phyloP scores from a whole-genome alignment of 2,113 vertebrate species.

The Caracal caracal region DNA sequence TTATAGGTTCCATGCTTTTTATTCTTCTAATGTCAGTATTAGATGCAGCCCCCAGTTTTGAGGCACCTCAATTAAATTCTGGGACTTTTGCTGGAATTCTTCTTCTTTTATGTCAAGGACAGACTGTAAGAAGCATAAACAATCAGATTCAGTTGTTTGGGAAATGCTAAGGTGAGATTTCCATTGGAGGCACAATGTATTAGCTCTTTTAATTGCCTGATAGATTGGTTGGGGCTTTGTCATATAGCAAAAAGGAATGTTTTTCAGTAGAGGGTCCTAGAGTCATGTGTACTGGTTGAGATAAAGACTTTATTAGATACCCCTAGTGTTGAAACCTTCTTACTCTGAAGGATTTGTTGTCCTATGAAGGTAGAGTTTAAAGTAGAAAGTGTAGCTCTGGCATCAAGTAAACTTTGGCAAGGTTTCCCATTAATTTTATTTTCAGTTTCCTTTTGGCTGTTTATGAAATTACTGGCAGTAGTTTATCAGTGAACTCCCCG shows the following conservation, averaged over 20 bases:
- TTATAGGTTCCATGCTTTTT: background rate
- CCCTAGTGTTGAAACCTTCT: background rate
- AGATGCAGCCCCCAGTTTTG: background rate
- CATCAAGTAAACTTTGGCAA: background rate
- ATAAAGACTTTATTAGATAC: background rate
- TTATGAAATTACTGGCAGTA: background rate
- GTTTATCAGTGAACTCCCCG: background rate
- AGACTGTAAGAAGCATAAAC: background rate
- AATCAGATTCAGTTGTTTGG: background rate
- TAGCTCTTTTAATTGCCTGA: background rate
- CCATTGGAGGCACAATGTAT: background rate
- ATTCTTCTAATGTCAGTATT: background rate
- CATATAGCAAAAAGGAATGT: background rate
- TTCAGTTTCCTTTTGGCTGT: background rate
- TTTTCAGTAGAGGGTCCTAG: background rate
- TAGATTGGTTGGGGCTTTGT: background rate
- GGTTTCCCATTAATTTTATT: background rate
- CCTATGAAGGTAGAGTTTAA: background rate
- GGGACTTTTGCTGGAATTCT: background rate
- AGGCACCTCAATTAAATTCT: background rate
- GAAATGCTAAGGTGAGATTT: background rate
- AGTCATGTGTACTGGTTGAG: background rate
- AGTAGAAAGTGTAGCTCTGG: background rate
- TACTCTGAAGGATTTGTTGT: background rate
- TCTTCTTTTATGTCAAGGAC: background rate